These are phyloP conservation scores for Spicauda simplicius DNA, from an alignment of 2,888 invertebrate genomes.

Conservation along the genomic window DNA sequence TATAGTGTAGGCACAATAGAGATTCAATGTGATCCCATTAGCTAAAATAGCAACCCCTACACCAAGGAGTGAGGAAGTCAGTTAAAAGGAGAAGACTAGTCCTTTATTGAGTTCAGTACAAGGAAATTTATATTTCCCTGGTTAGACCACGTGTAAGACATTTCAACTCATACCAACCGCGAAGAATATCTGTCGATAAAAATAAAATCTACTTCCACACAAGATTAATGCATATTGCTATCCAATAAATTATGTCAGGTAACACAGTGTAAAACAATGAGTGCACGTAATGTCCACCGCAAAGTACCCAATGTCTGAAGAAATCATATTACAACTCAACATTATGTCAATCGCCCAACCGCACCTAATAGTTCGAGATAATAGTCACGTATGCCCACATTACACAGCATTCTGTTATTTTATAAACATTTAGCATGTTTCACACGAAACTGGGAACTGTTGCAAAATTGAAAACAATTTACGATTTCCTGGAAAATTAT, in stretches of 20 bases:
- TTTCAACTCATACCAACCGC: background rate
- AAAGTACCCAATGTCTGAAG: conserved; percentile 46
- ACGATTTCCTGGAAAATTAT: conserved; percentile 34
- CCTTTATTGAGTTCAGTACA: too few relatives aligned
- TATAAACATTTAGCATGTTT: conserved; percentile 25
- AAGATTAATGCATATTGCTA: conserved; percentile 1
- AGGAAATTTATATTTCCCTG: too few relatives aligned
- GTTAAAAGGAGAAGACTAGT: too few relatives aligned
- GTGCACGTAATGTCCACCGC: conserved; percentile 33
- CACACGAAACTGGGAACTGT: conserved; percentile 4
- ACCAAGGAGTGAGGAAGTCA: too few relatives aligned
- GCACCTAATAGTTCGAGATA: conserved; percentile 54
- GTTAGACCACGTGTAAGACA: background rate
- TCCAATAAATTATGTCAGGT: conserved; percentile 26
- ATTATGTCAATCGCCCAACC: conserved; percentile 61
- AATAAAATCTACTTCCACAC: background rate
- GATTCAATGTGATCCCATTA: too few relatives aligned
- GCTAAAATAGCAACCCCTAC: too few relatives aligned
- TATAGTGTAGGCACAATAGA: too few relatives aligned
- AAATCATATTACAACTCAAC: conserved; percentile 45
- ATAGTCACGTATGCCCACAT: conserved; percentile 40
- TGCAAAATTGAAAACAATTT: conserved; percentile 8
- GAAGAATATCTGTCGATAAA: background rate
- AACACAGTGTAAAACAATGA: conserved; percentile 35
- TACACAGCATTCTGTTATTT: conserved; percentile 23